Percentiles rank a stretch among this genome's conserved stretches.
These are phyloP conservation scores for Tiliacea citrago DNA, from an alignment of 2,888 invertebrate species.

Conservation along the genomic window DNA sequence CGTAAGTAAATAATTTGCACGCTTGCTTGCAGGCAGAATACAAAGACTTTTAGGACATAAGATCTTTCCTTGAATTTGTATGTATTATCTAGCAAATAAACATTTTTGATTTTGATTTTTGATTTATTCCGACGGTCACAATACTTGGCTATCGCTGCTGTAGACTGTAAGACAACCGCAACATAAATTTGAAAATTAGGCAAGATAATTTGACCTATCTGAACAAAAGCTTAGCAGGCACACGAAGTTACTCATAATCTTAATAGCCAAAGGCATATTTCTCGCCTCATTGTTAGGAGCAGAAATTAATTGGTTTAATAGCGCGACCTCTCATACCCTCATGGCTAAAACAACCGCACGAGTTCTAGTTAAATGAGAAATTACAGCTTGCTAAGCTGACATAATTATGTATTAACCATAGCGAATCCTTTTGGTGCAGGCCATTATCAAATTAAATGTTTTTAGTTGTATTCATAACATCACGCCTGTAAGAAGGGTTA, in stretches of 20 bases:
- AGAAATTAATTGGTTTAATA: constrained; percentile 31
- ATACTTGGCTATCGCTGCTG: no score
- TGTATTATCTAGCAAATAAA: no score
- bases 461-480: background rate
- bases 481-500: background rate
- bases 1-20: no score
- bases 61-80: no score
- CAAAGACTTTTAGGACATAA: no score
- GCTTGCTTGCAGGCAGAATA: no score
- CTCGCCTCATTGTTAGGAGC: constrained; percentile 11
- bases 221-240: background rate
- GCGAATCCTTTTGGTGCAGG: background rate
- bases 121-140: no score
- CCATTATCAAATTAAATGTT: background rate
- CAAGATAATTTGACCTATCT: constrained; percentile 2
- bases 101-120: no score
- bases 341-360: background rate
- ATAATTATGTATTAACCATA: background rate
- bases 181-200: background rate
- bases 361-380: constrained; percentile 23
- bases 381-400: background rate
- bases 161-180: background rate
- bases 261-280: constrained; percentile 19
- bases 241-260: constrained; percentile 10
- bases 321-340: constrained; percentile 7